A percentile compares a stretch with the other conserved stretches of the same genome.
These are phyloP conservation scores for Geotrupes spiniger DNA, from an alignment of 2,888 invertebrate genomes.

Conservation along the genomic window DNA sequence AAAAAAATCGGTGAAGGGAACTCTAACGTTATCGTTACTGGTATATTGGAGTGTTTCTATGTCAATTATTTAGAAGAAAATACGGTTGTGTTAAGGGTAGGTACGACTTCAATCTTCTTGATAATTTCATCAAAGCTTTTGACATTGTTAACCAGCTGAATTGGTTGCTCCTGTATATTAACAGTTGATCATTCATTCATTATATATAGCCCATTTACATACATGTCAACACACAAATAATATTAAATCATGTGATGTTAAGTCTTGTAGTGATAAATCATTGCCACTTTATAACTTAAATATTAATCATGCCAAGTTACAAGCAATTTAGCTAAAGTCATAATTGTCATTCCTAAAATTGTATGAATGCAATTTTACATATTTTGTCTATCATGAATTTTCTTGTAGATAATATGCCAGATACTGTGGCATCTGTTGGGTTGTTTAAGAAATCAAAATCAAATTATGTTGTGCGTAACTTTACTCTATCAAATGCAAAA, in stretches of 20 bases:
- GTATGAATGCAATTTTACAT: too few relatives aligned
- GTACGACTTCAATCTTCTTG: constrained; percentile 18
- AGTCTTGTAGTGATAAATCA: too few relatives aligned
- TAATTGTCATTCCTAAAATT: too few relatives aligned
- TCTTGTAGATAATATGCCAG: constrained; percentile 59
- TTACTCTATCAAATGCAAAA: constrained; percentile 77
- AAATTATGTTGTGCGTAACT: constrained; percentile 62
- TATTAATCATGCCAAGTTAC: too few relatives aligned
- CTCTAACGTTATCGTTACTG: constrained; percentile 64
- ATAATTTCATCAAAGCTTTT: background rate
- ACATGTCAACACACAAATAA: too few relatives aligned
- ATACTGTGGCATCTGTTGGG: constrained; percentile 72
- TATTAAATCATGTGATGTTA: too few relatives aligned
- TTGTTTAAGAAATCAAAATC: constrained; percentile 55
- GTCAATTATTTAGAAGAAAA: constrained; percentile 64
- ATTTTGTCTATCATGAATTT: constrained; percentile 14
- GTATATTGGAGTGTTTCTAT: constrained; percentile 64
- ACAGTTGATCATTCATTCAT: too few relatives aligned
- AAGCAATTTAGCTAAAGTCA: too few relatives aligned
- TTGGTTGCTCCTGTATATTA: too few relatives aligned
- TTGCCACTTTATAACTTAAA: too few relatives aligned
- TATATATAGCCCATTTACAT: too few relatives aligned
- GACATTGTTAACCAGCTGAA: too few relatives aligned
- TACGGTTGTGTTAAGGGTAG: constrained; percentile 66
- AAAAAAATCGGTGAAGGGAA: constrained; percentile 35